phyloP scores from a whole-genome alignment of 1,140 invertebrate genomes.

The Drosophila pseudoobscura region DNA sequence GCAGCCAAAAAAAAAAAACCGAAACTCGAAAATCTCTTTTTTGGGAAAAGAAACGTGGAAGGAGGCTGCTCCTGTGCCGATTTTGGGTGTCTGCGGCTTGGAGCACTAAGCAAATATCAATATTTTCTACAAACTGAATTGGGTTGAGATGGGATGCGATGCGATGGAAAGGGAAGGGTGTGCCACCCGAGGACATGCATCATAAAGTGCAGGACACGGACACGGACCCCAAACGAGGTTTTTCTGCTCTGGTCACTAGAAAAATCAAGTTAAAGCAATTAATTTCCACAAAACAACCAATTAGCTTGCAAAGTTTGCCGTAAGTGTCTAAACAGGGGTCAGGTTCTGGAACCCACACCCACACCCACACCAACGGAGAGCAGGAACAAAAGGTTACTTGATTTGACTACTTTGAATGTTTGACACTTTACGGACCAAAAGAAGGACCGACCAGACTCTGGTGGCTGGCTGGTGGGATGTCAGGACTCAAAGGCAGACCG shows the following conservation, averaged over 20 bases:
- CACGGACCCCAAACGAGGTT: slow-evolving; percentile 1
- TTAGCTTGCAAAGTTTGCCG: slow-evolving; percentile 83
- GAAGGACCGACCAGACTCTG: slow-evolving; percentile 13
- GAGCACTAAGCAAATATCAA: slow-evolving; percentile 71
- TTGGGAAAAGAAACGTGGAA: neutral
- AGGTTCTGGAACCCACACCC: neutral
- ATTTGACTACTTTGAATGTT: slow-evolving; percentile 83
- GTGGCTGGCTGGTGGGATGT: slow-evolving; percentile 19
- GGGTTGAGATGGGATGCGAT: neutral
- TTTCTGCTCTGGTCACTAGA: slow-evolving; percentile 41
- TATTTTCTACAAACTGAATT: slow-evolving; percentile 43
- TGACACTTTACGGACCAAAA: slow-evolving; percentile 75
- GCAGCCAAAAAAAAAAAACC: slow-evolving; percentile 33
- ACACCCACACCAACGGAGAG: slow-evolving; percentile 20
- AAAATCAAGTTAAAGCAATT: slow-evolving; percentile 83
- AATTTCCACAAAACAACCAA: slow-evolving; percentile 83
- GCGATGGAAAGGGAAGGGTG: neutral
- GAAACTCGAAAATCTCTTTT: slow-evolving; percentile 25
- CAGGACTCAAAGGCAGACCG: slow-evolving; percentile 17
- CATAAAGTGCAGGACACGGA: slow-evolving; percentile 67
- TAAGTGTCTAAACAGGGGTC: slow-evolving; percentile 77
- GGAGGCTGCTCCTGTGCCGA: neutral
- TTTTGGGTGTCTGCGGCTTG: slow-evolving; percentile 66
- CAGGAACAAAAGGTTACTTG: slow-evolving; percentile 81
- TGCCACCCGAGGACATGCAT: slow-evolving; percentile 56